These are phyloP conservation scores for Tricholaema leucomelas DNA, from an alignment of 2,113 vertebrate species.

Conservation along the genomic window DNA sequence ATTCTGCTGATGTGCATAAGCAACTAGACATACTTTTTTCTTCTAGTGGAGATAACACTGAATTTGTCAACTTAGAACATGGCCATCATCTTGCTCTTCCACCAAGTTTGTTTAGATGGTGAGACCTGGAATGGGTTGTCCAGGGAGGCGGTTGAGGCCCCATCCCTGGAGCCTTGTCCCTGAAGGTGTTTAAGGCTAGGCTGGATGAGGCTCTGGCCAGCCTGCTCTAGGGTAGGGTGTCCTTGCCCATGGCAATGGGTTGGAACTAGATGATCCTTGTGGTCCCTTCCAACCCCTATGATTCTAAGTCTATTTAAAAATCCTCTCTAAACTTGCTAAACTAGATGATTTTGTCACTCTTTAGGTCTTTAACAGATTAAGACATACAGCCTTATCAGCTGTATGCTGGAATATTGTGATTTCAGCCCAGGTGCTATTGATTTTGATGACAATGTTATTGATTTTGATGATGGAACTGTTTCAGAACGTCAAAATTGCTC, in stretches of 20 bases:
- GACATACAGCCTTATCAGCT: not conserved
- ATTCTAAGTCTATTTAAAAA: not conserved
- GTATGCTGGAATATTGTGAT: not conserved
- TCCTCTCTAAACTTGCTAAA: not conserved
- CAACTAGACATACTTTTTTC: not conserved
- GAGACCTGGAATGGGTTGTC: too few species aligned
- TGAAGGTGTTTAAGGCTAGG: too few species aligned
- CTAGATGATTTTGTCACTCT: not conserved
- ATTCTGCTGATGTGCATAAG: not conserved
- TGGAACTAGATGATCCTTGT: too few species aligned
- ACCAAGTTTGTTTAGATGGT: not conserved
- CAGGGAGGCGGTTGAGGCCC: too few species aligned
- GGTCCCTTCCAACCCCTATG: too few species aligned
- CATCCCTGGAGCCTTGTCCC: too few species aligned
- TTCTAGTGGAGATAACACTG: not conserved
- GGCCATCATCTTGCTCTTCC: not conserved
- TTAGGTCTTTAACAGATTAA: not conserved
- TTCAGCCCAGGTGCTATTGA: not conserved
- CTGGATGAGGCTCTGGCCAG: too few species aligned
- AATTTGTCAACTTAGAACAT: not conserved
- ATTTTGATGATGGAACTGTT: not conserved
- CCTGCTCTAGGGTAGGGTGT: too few species aligned
- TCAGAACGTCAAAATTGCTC: not conserved
- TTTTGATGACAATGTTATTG: not conserved
- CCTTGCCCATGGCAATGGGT: too few species aligned